Conservation (phyloP, 1,140 invertebrate species). For the Caenorhabditis elegans region WBcel235 BX284603.4:7640501-7641000, state of each 20-base stretch:
- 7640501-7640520: conserved; percentile 18
- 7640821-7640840: background rate
- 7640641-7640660: conserved; percentile 12
- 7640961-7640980: background rate
- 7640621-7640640: background rate
- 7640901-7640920: background rate
- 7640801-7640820: background rate
- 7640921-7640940: background rate
- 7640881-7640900: background rate
- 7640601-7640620: conserved; percentile 23
- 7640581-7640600: background rate
- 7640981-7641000: background rate
- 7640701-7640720: background rate
- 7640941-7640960: background rate
- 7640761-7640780: background rate
- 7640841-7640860: no score
- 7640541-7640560: background rate
- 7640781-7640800: background rate
- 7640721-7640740: background rate
- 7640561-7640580: background rate
- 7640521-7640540: conserved; percentile 13
- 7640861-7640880: conserved; percentile 16
- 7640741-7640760: conserved; percentile 28
- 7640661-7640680: background rate
- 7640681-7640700: background rate